These are phyloP conservation scores for Onychomys torridus DNA, from an alignment of 2,797 vertebrate genomes.

Conservation along the genomic window DNA sequence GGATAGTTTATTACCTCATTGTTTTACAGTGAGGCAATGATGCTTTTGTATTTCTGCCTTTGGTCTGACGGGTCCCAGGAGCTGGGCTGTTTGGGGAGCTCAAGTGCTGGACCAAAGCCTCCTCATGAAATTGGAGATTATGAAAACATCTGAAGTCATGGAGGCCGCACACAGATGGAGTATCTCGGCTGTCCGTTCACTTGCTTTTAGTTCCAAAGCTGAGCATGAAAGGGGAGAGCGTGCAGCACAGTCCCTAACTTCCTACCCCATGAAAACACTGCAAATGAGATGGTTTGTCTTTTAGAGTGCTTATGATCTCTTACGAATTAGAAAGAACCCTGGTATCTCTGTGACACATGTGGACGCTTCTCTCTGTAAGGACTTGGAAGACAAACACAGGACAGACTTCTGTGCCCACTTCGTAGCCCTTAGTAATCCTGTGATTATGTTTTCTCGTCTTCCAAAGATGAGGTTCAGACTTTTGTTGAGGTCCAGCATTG, in stretches of 20 bases:
- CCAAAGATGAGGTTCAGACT: not conserved
- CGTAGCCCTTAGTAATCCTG: not conserved
- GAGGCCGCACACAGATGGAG: not conserved
- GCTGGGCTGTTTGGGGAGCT: not conserved
- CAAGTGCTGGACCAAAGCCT: not conserved
- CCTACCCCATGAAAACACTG: not conserved
- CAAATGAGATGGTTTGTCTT: not conserved
- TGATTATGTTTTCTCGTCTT: not conserved
- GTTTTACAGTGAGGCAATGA: not conserved
- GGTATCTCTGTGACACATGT: not conserved
- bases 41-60: not conserved
- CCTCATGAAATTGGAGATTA: not conserved
- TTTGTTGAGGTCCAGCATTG: not conserved
- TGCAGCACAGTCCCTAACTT: not conserved
- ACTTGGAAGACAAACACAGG: not conserved
- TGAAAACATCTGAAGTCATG: slow-evolving; percentile 20
- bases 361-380: not conserved
- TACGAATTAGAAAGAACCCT: slow-evolving; percentile 20
- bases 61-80: not conserved
- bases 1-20: not conserved
- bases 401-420: not conserved
- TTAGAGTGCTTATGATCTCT: not conserved
- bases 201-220: not conserved
- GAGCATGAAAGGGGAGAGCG: not conserved
- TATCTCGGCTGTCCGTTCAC: not conserved